phyloP scores from a whole-genome alignment of 2,113 vertebrate genomes.

The Pampusana beccarii region DNA sequence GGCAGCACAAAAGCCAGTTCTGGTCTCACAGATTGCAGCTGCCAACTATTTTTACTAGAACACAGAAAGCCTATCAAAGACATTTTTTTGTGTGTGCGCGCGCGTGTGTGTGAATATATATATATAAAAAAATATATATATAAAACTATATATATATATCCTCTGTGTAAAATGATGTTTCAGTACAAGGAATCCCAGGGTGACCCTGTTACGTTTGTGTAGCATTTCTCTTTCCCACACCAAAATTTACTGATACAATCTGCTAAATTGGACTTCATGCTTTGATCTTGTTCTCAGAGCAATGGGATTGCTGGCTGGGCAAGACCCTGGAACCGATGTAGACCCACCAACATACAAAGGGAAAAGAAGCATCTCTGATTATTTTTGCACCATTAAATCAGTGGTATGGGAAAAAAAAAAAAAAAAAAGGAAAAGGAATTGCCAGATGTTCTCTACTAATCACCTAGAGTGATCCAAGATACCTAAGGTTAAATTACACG shows the following conservation, averaged over 20 bases:
- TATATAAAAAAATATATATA: constrained; percentile 74
- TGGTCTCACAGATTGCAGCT: constrained; percentile 72
- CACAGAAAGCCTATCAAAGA: constrained; percentile 83
- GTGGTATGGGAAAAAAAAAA: neutral
- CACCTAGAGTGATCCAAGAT: neutral
- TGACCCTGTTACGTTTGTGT: constrained; percentile 81
- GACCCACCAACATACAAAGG: neutral
- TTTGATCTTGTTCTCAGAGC: constrained; percentile 21
- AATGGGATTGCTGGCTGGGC: constrained; percentile 12
- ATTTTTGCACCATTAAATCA: constrained; percentile 12
- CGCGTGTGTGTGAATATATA: constrained; percentile 49
- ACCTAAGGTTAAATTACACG: neutral
- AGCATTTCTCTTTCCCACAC: constrained; percentile 59
- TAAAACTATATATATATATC: constrained; percentile 81
- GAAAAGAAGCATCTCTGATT: constrained; percentile 55
- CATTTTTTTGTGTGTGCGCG: constrained; percentile 65
- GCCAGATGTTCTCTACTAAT: neutral
- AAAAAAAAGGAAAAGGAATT: neutral
- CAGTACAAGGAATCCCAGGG: constrained; percentile 87
- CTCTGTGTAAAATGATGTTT: constrained; percentile 84
- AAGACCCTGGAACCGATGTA: neutral
- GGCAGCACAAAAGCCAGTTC: constrained; percentile 69
- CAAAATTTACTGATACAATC: constrained; percentile 23
- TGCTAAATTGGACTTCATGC: constrained; percentile 40
- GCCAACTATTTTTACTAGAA: constrained; percentile 82